Conservation (phyloP, 2,797 vertebrate species). For the Mormyrops attenuatus region DNA sequence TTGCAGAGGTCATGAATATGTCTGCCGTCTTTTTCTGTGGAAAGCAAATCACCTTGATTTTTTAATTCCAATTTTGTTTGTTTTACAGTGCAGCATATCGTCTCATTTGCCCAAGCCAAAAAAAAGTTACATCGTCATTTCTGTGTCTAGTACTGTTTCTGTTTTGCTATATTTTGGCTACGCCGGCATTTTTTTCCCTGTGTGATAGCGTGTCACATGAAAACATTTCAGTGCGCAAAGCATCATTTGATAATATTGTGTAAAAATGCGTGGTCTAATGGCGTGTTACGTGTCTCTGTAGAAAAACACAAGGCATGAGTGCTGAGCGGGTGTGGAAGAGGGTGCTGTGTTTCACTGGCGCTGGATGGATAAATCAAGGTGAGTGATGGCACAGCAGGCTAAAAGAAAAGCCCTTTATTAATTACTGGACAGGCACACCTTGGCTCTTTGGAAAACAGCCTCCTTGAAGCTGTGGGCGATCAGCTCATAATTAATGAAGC, state of each 20-base stretch:
- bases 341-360: constrained; percentile 50
- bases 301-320: neutral
- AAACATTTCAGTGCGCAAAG: neutral
- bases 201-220: neutral
- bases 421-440: constrained; percentile 60
- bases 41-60: neutral
- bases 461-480: constrained; percentile 42
- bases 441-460: constrained; percentile 48
- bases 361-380: constrained; percentile 62
- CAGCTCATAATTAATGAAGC: constrained; percentile 56
- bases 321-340: constrained; percentile 13
- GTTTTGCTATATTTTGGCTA: neutral
- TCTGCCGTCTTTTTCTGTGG: neutral
- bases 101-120: neutral
- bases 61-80: neutral
- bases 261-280: neutral
- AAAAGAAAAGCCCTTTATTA: constrained; percentile 59
- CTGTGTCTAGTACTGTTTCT: neutral
- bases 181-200: neutral
- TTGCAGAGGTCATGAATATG: neutral
- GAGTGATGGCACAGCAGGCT: constrained; percentile 53
- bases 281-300: neutral
- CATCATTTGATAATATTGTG: neutral
- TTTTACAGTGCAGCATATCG: neutral
- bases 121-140: neutral